phyloP scores from a whole-genome alignment of 1,140 invertebrate species.

The Venustaconcha ellipsiformis region DNA sequence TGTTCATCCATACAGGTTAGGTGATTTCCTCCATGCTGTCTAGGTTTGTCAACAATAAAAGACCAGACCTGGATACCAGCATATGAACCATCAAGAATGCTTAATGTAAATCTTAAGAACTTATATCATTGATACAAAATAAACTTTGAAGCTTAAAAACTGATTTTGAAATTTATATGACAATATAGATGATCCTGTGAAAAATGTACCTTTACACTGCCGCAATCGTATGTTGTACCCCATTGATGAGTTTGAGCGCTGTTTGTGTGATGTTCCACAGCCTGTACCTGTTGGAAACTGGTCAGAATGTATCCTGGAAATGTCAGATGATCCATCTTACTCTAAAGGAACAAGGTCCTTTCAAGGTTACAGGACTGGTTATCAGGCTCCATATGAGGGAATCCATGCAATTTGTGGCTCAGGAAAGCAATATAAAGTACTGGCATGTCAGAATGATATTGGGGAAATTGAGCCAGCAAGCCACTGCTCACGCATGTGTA shows the following conservation, averaged over 20 bases:
- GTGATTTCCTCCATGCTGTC: too few relatives aligned
- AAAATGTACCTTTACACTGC: constrained; percentile 20
- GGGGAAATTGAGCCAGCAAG: constrained; percentile 23
- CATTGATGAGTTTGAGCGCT: constrained; percentile 62
- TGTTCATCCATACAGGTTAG: too few relatives aligned
- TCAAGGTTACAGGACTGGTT: constrained; percentile 3
- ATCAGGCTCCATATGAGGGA: background rate
- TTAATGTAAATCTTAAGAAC: too few relatives aligned
- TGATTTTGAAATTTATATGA: too few relatives aligned
- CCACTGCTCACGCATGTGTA: constrained; percentile 25
- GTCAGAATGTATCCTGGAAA: constrained; percentile 69
- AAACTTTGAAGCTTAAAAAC: too few relatives aligned
- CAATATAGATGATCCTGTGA: too few relatives aligned
- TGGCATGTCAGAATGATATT: constrained; percentile 25
- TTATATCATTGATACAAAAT: too few relatives aligned
- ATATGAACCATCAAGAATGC: too few relatives aligned
- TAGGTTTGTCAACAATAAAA: too few relatives aligned
- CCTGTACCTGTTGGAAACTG: constrained; percentile 65
- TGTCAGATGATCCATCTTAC: background rate
- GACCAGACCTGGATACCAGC: too few relatives aligned
- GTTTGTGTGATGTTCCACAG: constrained; percentile 67
- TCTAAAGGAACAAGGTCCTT: constrained; percentile 1
- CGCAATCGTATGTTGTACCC: constrained; percentile 44
- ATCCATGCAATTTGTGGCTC: constrained; percentile 21
- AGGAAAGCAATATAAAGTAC: constrained; percentile 17